Percentiles rank a stretch among this genome's conserved stretches.
Conservation (phyloP, 2,113 vertebrate genomes). For the Ciconia maguari region DNA sequence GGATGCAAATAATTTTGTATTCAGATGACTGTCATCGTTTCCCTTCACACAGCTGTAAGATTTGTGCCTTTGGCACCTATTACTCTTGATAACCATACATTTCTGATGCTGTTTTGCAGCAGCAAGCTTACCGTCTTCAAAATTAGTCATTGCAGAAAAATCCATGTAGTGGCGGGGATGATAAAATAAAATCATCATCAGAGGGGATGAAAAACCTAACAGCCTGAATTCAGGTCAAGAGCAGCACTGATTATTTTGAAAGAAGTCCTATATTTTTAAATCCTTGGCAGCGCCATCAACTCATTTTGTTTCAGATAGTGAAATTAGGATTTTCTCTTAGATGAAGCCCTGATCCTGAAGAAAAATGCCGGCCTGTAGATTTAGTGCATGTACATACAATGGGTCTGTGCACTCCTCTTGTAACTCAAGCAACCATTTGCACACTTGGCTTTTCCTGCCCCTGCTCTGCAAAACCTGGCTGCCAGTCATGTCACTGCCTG, state of each 20-base stretch:
- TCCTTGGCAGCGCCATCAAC: background rate
- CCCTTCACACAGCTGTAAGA: background rate
- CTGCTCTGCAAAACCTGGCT: background rate
- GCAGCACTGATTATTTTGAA: background rate
- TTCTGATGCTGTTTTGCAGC: constrained; percentile 23
- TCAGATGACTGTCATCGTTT: background rate
- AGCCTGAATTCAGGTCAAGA: constrained; percentile 54
- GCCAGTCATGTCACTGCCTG: background rate
- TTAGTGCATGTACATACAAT: background rate
- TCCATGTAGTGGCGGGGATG: background rate
- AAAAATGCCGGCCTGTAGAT: background rate
- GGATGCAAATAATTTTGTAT: constrained; percentile 27
- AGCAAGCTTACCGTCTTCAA: background rate
- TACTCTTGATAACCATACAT: constrained; percentile 28
- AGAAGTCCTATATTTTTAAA: background rate
- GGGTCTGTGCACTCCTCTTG: background rate
- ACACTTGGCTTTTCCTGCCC: background rate
- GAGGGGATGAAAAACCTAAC: background rate
- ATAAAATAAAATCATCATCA: constrained; percentile 42
- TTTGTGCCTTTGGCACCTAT: constrained; percentile 30
- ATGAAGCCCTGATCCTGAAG: background rate
- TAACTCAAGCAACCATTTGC: background rate
- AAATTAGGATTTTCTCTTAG: constrained; percentile 21
- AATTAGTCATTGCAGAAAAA: constrained; percentile 59
- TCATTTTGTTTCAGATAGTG: background rate